These are phyloP conservation scores for Osmoderma eremita DNA, from an alignment of 2,888 invertebrate genomes.

Conservation along the genomic window DNA sequence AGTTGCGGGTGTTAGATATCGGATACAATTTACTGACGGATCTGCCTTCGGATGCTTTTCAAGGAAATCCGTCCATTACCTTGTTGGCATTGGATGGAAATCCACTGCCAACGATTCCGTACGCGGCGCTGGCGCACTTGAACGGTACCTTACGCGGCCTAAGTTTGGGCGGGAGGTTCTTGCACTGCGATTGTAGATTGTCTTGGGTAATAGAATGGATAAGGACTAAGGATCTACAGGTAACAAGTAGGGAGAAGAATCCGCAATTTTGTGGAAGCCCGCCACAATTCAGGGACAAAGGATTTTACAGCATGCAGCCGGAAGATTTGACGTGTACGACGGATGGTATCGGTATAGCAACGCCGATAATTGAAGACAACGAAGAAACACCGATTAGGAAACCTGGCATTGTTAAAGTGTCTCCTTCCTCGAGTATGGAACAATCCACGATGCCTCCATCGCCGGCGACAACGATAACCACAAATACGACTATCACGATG, in stretches of 20 bases:
- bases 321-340: conserved; percentile 74
- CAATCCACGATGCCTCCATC: conserved; percentile 55
- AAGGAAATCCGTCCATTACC: conserved; percentile 84
- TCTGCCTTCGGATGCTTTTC: conserved; percentile 82
- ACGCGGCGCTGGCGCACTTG: conserved; percentile 79
- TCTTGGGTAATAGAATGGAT: conserved; percentile 94
- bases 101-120: conserved; percentile 85
- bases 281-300: conserved; percentile 79
- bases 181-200: conserved; percentile 88
- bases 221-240: conserved; percentile 85
- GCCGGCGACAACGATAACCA: conserved; percentile 54
- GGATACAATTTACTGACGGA: conserved; percentile 90
- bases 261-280: conserved; percentile 94
- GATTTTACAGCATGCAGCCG: conserved; percentile 87
- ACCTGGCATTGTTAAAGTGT: too few relatives aligned
- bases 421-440: conserved; percentile 56
- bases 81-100: conserved; percentile 91
- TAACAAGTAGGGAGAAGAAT: conserved; percentile 89
- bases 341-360: conserved; percentile 67
- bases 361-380: conserved; percentile 54
- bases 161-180: conserved; percentile 87
- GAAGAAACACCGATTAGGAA: conserved; percentile 45
- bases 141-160: conserved; percentile 86
- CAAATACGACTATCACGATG: conserved; percentile 50
- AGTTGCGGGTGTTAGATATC: conserved; percentile 88